Evolutionary conservation across 2,113 vertebrate genomes (phyloP).

Genomic region (Crotalus tigris): DNA sequence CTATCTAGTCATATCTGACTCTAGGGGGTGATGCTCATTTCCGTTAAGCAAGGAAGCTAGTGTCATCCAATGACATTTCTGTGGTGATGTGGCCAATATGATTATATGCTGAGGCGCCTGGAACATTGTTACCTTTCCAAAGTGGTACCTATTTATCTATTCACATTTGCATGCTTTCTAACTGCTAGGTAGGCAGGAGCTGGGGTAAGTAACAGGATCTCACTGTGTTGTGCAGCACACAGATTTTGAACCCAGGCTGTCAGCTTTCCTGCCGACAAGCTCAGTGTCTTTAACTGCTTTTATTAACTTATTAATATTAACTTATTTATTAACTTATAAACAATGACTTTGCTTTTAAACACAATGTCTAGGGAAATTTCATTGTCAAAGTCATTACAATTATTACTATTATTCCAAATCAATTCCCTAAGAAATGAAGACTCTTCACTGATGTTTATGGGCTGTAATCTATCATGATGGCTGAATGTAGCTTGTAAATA

Average conservation of each 20-base stretch:
- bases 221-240: background rate
- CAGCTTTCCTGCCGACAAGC: background rate
- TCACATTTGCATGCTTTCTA: background rate
- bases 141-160: background rate
- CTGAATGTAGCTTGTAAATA: background rate
- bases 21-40: background rate
- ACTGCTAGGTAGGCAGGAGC: background rate
- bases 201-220: background rate
- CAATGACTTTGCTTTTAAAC: background rate
- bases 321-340: background rate
- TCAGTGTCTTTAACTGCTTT: background rate
- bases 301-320: background rate
- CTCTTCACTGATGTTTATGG: background rate
- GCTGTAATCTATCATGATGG: background rate
- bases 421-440: background rate
- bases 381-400: background rate
- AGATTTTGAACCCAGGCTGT: background rate
- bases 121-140: background rate
- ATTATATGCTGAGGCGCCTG: background rate
- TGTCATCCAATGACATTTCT: background rate
- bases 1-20: background rate
- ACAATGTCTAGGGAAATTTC: background rate
- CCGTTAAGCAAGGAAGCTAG: background rate
- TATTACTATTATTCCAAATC: background rate
- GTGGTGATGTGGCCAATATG: background rate